Evolutionary conservation across 2,888 invertebrate species (phyloP).

Genomic region (Clivina fossor): DNA sequence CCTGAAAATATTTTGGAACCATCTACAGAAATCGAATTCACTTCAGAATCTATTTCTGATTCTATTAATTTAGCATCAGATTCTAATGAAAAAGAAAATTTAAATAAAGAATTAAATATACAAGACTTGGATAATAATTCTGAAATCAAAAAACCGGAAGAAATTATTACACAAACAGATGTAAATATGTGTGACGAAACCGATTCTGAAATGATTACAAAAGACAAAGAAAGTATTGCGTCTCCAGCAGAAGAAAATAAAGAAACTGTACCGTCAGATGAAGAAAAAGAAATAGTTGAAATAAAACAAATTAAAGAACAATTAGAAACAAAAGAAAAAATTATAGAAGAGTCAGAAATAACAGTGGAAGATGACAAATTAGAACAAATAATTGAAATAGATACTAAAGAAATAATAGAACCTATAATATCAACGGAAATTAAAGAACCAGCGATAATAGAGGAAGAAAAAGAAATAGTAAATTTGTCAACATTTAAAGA

Average conservation of each 20-base stretch:
- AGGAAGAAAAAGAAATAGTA: neutral
- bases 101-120: neutral
- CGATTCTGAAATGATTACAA: neutral
- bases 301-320: neutral
- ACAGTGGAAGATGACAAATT: conserved; percentile 8
- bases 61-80: neutral
- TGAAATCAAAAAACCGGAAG: conserved; percentile 1
- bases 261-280: neutral
- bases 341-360: conserved; percentile 7
- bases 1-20: neutral
- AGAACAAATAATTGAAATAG: too few relatives aligned
- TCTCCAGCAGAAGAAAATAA: neutral
- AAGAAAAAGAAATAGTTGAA: conserved; percentile 3
- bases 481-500: conserved; percentile 12
- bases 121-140: neutral
- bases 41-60: neutral
- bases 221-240: neutral
- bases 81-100: neutral
- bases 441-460: neutral
- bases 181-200: neutral
- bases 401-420: too few relatives aligned
- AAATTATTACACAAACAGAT: conserved; percentile 1
- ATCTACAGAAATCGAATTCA: neutral
- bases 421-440: too few relatives aligned
- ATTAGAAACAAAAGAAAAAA: conserved; percentile 1